Evolutionary conservation across 2,113 vertebrate species (phyloP), one percentile per base, ranked within the genome.

Genomic region (Serinus canaria): DNA sequence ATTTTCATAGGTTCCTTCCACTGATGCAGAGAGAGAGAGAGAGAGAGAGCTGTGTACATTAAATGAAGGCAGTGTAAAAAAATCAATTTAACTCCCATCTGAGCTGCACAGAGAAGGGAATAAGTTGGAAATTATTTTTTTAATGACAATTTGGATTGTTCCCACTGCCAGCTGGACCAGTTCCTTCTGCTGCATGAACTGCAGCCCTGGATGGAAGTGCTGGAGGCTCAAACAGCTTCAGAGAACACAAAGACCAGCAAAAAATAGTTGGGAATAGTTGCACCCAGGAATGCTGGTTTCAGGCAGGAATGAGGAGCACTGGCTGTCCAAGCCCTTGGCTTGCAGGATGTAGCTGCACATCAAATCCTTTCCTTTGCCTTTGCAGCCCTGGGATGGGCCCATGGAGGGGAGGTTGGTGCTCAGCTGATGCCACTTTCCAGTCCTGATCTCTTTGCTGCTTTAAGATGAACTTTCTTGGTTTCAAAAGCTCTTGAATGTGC

Each of bases 31-130:
- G 70, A 41, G 46, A 69, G 49, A 39, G 39, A 37, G n/a, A 0
- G 33, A 69, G 44, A 62, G 49, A 53, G 75, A 80, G 75, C 72
- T 77, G 55, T 72, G 78, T 84, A 52, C 44, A 19, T 64, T 73
- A 86, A 92, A 90, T 19, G 70, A 83, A 92, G 64, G 67, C 88
- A 77, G 75, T 69, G 90, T 82, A 69, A 92, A 93, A 75, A 94
- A 95, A 95, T 95, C 92, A 80, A 93, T 94, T 90, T 68, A 94
- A 69, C 82, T 96, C 90, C 85, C 83, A 85, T 94, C 63, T 92
- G 88, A 94, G 88, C 75, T 59, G 83, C 79, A 55, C 11, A 22
- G 90, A 58, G 88, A 83, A 81, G 68, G 64, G 85, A 86, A 97
- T 90, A 92, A 88, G 93, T 47, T 80, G 88, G 58, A 90, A 94